phyloP scores from a whole-genome alignment of 1,140 invertebrate genomes.

The Maniola jurtina region DNA sequence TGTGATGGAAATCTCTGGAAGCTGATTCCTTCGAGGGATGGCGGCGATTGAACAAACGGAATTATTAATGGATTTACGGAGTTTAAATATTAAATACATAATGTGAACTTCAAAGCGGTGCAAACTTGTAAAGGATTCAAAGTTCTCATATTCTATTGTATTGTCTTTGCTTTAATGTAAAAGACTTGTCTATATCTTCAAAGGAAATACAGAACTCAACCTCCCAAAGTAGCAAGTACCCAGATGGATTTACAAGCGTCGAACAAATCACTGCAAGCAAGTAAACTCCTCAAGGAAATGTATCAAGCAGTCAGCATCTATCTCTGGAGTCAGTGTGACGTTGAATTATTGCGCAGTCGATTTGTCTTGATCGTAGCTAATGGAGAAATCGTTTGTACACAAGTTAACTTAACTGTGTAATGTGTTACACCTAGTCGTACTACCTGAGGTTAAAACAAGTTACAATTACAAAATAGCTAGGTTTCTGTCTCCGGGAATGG shows the following conservation, averaged over 20 bases:
- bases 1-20: slow-evolving; percentile 7
- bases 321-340: slow-evolving; percentile 2
- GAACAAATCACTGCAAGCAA: slow-evolving; percentile 1
- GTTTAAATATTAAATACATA: slow-evolving; percentile 8
- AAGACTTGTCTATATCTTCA: background rate
- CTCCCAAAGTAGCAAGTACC: background rate
- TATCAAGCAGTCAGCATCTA: slow-evolving; percentile 9
- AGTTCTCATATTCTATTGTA: too few relatives aligned
- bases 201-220: background rate
- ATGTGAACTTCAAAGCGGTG: background rate
- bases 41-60: slow-evolving; percentile 6
- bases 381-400: slow-evolving; percentile 6
- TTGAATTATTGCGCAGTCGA: slow-evolving; percentile 11
- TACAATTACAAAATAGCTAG: too few relatives aligned
- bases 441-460: background rate
- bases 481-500: too few relatives aligned
- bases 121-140: background rate
- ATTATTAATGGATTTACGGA: slow-evolving; percentile 3
- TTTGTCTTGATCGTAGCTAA: slow-evolving; percentile 16
- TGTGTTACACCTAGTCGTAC: background rate
- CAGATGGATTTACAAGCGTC: background rate
- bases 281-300: slow-evolving; percentile 2
- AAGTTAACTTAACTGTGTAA: background rate
- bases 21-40: slow-evolving; percentile 2
- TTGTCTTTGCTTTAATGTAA: background rate